Base-by-base conservation (phyloP, 2,113 vertebrate species). In the Puffinus mauretanicus region DNA sequence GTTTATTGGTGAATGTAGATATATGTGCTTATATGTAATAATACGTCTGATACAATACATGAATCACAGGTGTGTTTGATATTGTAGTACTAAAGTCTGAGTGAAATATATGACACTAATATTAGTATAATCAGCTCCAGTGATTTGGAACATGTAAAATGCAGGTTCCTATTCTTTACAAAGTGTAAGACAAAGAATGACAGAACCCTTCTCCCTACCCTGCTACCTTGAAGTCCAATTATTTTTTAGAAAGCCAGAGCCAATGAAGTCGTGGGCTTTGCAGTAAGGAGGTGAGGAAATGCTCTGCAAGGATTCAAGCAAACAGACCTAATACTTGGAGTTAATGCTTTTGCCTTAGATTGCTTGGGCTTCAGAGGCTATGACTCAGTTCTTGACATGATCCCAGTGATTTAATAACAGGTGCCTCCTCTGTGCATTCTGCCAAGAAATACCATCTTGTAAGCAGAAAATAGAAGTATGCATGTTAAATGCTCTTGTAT, bases 331-430 rank as follows among this genome's bases (percentile, higher is more conserved):
- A 57, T 44, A 17, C 34, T 61, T 72, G 46, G 13, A 91, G 44
- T 47, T 79, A 60, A 69, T 52, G 36, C 17, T 84, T 90, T 78
- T 90, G 80, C 61, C 25, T 77, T 69, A 21, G 57, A 40, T 73
- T 94, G 27, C 70, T 85, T 52, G 49, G 44, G 21, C 44, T 87
- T 84, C 80, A 81, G 86, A 67, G n/a, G n/a, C 61, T 86, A 54
- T 90, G 90, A 76, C 64, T 94, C 82, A 65, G 82, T 82, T 91
- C 84, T 89, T 97, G 86, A 94, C 16, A 38, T 21, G 52, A 82
- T 69, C 90, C 57, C 90, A 90, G 72, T 75, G 73, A 72, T 61
- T 65, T 90, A 94, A 62, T 73, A 96, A 85, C 57, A 94, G 88
- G 76, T 95, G 58, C 25, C 57, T 90, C 34, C 34, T 81, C 67